Base-by-base conservation (phyloP, 2,888 invertebrate genomes). In the Ectropis crepuscularia region DNA sequence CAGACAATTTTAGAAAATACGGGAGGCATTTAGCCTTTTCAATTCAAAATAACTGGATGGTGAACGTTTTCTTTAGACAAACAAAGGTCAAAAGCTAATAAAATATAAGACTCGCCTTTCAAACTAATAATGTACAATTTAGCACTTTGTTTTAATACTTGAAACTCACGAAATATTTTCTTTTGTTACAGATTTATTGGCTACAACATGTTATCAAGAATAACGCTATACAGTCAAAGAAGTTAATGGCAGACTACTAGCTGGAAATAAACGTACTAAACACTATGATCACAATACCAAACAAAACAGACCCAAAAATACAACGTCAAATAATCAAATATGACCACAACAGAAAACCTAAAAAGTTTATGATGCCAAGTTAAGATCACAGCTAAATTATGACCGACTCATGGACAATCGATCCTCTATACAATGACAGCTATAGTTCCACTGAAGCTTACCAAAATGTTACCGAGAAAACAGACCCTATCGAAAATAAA, bases 401-500 rank as follows among this genome's bases (percentile, higher is more conserved):
- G 82, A 85, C 82, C 82, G 83, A 86, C 79, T 65, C 74, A 86
- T 90, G 88, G 90, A 75, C 77, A 41, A 81, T 80, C 61, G 80
- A 78, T 63, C 77, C 82, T 51, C 57, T 75, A 8, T 78, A 80
- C 66, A 87, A 86, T 78, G 76, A 79, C 45, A 87, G 76, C 50
- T 68, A 73, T 11, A 81, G 67, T 64, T 65, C 70, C 11, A 78
- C 71, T 50, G 75, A 85, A 67, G 78, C 71, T 54, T 74, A 71
- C 50, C 74, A 80, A 50, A 77, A 85, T 70, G 80, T 71, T 47
- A 87, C 87, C 5, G 50, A 50, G 10, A 55, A 63, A 10, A 81
- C 83, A 36, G 94, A 95, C 77, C 92, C 95, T 8, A 95, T 96
- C 66, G 94, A 95, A 68, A 93, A 95, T 75, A 94, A 94, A 70